Base-by-base conservation (phyloP, 2,113 vertebrate species). In the Pristiophorus japonicus region DNA sequence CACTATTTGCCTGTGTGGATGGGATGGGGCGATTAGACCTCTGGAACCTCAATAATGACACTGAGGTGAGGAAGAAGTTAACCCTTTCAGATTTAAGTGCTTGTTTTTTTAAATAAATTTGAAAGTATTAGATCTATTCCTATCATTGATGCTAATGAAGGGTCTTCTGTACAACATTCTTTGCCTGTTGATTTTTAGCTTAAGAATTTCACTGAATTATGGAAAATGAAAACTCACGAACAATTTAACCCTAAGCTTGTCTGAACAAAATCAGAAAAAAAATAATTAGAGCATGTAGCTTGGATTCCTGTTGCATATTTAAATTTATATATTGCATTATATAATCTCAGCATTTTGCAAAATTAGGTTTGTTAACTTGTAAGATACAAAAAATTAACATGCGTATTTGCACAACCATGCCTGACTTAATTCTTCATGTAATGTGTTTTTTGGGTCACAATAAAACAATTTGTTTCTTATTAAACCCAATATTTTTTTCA, bases 11-110 rank as follows among this genome's bases (percentile, higher is more conserved):
- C 96, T 98, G 98, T 95, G 99, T 99, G 97, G 99, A 99, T 88
- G 99, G 99, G 96, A 99, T 99, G 99, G 99, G 98, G 96, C 98
- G 99, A 96, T 96, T 99, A 97, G 99, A 99, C 97, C 98, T 99
- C 96, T 99, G 98, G 99, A 99, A 99, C 98, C 98, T 99, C 97
- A 99, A 98, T 97, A 99, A 98, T 96, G 99, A 99, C 98, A 99
- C 99, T 0, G 99, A 99, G 99, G 99, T 99, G 97, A 97, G 98
- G 97, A 42, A 95, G 96, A 81, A 51, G 55, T 88, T 88, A 94
- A 95, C 73, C 95, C 84, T 38, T 90, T 96, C 62, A 96, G 95
- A n/a, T 65, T 87, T 51, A 38, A 73, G 3, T 24, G 55, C n/a
- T 70, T 51, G 51, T 51, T 45, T 47, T n/a, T 70, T 75, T n/a